A percentile compares a stretch with the other conserved stretches of the same genome.
phyloP scores from a whole-genome alignment of 2,888 invertebrate species.

The Tenthredo livida region DNA sequence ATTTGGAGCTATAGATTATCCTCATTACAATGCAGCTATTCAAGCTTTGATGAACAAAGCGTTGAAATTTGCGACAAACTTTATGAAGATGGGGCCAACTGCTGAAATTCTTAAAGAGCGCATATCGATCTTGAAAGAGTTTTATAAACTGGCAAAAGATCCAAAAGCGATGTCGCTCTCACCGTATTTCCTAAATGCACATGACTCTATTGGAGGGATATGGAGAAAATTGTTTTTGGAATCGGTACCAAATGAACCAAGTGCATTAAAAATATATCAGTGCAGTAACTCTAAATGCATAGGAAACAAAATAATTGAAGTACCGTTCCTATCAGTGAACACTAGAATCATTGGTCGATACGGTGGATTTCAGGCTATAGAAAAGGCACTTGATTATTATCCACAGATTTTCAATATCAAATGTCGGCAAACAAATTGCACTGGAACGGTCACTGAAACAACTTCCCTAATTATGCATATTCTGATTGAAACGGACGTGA shows the following conservation, averaged over 20 bases:
- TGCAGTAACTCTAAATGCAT: background rate
- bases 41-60: background rate
- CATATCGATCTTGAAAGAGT: background rate
- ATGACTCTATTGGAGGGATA: constrained; percentile 18
- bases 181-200: background rate
- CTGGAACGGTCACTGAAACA: background rate
- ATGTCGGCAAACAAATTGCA: background rate
- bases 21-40: constrained; percentile 19
- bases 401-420: constrained; percentile 3
- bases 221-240: constrained; percentile 6
- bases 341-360: constrained; percentile 14
- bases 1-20: constrained; percentile 20
- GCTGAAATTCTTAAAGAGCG: background rate
- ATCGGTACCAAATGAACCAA: background rate
- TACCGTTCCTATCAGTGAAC: background rate
- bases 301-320: background rate
- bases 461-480: constrained; percentile 8
- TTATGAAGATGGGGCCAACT: background rate
- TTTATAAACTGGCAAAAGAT: background rate
- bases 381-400: constrained; percentile 11
- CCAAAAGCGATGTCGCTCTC: background rate
- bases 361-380: constrained; percentile 9
- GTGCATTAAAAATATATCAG: too few species aligned
- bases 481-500: constrained; percentile 2
- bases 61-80: background rate